Base-by-base conservation (phyloP, 2,113 vertebrate genomes). In the Myodes glareolus region DNA sequence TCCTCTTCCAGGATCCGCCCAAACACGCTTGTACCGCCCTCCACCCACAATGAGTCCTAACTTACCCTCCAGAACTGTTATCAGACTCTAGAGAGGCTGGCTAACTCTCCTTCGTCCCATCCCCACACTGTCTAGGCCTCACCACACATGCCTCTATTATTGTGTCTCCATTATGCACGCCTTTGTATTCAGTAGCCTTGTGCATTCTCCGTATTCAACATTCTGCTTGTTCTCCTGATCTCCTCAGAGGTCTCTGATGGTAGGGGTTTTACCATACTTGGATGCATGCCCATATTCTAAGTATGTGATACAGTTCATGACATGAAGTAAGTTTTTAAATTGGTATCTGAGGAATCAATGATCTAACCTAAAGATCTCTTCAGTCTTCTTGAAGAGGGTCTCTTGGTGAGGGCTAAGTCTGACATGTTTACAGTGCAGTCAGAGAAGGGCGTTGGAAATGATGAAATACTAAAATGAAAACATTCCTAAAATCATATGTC, bases 401-500 rank as follows among this genome's bases (percentile, higher is more conserved):
- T 90, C 75, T 92, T 90, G 68, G 12, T 94, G 77, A 75, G 61
- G 55, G 12, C 19, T 72, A n/a, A 85, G 45, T 31, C 61, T 85
- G 87, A 93, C 23, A 4, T 58, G 55, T 58, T 58, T 58, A 19
- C 55, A 19, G 55, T 55, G 52, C 52, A 55, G 55, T 19, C 55
- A 58, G 55, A 17, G 55, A 19, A 58, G 17, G 55, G 55, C 72
- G 39, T 76, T 90, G 73, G 61, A 88, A 92, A 55, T 17, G 27
- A 85, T 36, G 72, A 90, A 90, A 92, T 58, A 70, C 10, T 85
- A 80, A 80, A 81, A 25, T 93, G 52, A 89, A 94, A 94, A 33
- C 76, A 45, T 85, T 95, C 90, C 36, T n/a, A n/a, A n/a, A n/a
- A 50, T 67, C 67, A 65, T n/a, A 70, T 92, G 93, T 96, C 14